Evolutionary conservation across 2,797 vertebrate genomes (phyloP).

Genomic region (Onychomys torridus): DNA sequence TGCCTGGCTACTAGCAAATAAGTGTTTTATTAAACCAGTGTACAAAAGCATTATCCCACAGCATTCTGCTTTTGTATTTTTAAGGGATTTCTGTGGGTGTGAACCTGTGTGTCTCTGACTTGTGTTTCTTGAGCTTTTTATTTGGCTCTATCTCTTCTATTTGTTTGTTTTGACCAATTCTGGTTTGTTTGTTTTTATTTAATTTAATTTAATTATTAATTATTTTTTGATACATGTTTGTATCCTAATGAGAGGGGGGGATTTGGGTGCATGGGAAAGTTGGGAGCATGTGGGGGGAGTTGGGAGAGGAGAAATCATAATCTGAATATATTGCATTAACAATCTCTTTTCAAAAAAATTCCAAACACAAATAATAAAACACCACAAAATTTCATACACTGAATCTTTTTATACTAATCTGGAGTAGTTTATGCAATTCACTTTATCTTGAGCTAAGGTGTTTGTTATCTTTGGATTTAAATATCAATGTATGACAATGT

Average conservation of each 20-base stretch:
- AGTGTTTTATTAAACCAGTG: too few relatives aligned
- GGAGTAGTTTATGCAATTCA: background rate
- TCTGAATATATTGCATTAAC: background rate
- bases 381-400: background rate
- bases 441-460: background rate
- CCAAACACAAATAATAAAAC: background rate
- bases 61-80: background rate
- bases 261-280: background rate
- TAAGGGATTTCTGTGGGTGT: background rate
- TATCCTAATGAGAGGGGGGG: background rate
- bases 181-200: background rate
- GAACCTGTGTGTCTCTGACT: background rate
- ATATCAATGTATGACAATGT: background rate
- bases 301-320: background rate
- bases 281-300: background rate
- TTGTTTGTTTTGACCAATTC: background rate
- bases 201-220: background rate
- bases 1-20: too few relatives aligned
- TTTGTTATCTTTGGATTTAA: background rate
- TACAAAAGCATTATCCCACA: too few relatives aligned
- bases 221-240: background rate
- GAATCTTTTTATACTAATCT: background rate
- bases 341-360: slow-evolving; percentile 6
- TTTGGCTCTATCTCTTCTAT: background rate
- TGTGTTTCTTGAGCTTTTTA: background rate